Evolutionary conservation across 2,888 invertebrate species (phyloP).

Genomic region (Leptinotarsa rubiginosa): DNA sequence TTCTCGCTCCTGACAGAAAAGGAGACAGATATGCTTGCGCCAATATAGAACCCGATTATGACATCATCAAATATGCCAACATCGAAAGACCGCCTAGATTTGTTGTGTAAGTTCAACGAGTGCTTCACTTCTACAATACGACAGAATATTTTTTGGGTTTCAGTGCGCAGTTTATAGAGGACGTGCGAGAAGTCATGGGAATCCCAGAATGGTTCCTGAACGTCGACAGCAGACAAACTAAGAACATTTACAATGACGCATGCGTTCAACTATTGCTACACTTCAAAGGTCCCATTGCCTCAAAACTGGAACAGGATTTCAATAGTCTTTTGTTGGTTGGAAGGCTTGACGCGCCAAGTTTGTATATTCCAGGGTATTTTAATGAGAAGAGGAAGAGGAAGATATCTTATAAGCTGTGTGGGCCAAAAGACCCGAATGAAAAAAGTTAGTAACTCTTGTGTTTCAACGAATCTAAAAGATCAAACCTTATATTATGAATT

Average conservation of each 20-base stretch:
- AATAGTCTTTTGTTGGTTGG: constrained; percentile 80
- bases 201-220: constrained; percentile 91
- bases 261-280: constrained; percentile 89
- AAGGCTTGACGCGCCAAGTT: constrained; percentile 78
- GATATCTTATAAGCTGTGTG: constrained; percentile 81
- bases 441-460: constrained; percentile 65
- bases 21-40: constrained; percentile 86
- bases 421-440: constrained; percentile 80
- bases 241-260: constrained; percentile 79
- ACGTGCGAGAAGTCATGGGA: constrained; percentile 83
- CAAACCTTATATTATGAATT: too few species aligned
- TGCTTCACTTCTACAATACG: neutral
- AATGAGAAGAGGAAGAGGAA: constrained; percentile 78
- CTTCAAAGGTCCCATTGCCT: constrained; percentile 86
- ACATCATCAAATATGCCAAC: constrained; percentile 90
- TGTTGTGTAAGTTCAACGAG: constrained; percentile 76
- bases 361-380: constrained; percentile 82
- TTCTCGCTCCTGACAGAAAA: constrained; percentile 81
- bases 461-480: neutral
- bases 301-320: constrained; percentile 83
- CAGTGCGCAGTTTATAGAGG: constrained; percentile 87
- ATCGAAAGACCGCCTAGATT: constrained; percentile 89
- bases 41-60: constrained; percentile 90
- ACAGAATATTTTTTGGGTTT: constrained; percentile 48
- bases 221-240: constrained; percentile 85